A percentile compares a stretch with the other conserved stretches of the same genome.
phyloP scores from a whole-genome alignment of 1,140 invertebrate species.

The Myzus persicae region DNA sequence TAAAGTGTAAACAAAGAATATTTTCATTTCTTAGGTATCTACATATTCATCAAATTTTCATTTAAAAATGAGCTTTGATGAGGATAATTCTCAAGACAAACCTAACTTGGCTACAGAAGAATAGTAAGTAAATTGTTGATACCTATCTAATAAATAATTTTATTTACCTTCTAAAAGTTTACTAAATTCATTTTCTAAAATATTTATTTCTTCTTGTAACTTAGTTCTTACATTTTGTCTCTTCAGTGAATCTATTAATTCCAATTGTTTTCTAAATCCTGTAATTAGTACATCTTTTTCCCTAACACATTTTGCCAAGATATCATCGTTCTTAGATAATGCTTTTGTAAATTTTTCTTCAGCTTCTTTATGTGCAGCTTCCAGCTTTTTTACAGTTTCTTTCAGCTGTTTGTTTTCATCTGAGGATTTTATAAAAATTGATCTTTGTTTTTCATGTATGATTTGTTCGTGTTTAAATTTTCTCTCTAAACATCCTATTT shows the following conservation, averaged over 20 bases:
- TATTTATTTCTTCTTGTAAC: slow-evolving; percentile 43
- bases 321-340: slow-evolving; percentile 13
- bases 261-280: slow-evolving; percentile 50
- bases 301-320: neutral
- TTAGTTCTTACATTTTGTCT: slow-evolving; percentile 10
- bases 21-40: neutral
- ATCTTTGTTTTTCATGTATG: slow-evolving; percentile 30
- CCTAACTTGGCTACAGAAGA: slow-evolving; percentile 50
- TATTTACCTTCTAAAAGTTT: slow-evolving; percentile 41
- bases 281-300: slow-evolving; percentile 24
- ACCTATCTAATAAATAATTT: neutral
- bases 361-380: neutral
- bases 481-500: neutral
- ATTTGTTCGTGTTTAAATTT: slow-evolving; percentile 40
- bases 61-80: neutral
- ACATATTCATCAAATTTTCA: neutral
- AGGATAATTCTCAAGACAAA: neutral
- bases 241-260: slow-evolving; percentile 45
- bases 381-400: slow-evolving; percentile 14
- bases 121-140: slow-evolving; percentile 43
- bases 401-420: slow-evolving; percentile 33
- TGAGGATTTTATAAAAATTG: neutral
- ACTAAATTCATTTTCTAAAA: slow-evolving; percentile 43
- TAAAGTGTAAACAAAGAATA: neutral
- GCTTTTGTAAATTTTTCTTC: slow-evolving; percentile 24